Base-by-base conservation (phyloP, 2,113 vertebrate genomes). In the Eudyptes chrysolophus region DNA sequence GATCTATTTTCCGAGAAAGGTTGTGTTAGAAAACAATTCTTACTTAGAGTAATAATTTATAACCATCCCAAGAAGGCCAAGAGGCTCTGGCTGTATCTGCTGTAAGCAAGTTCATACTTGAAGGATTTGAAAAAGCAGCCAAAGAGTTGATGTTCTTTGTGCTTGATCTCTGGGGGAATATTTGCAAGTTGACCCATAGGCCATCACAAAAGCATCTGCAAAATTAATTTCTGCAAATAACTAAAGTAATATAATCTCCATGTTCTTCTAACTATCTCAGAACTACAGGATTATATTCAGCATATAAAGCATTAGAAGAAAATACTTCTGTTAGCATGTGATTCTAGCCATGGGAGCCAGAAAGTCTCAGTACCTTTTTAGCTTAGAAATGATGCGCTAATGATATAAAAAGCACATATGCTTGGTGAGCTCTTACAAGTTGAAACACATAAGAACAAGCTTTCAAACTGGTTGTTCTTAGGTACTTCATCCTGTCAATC, bases 21-120 rank as follows among this genome's bases (percentile, higher is more conserved):
- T 87, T 91, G 72, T 65, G 24, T 71, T 75, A 83, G 95, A 95
- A 98, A 98, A 82, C 62, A 88, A 77, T 81, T 89, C 60, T 78
- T 94, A 93, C 49, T 97, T 96, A 96, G 93, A 94, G 81, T 95
- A 95, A 97, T 98, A 98, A 98, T 98, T 98, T 98, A 98, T 94
- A 98, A 97, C 76, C n/a, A 85, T 72, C 80, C 32, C 79, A 96
- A 94, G 96, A 97, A 96, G 96, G 94, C 95, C 97, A 96, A 97
- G 91, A 91, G 96, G 86, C 65, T 94, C 81, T 74, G 90, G 51
- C 95, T 98, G 90, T 98, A 98, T 98, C 98, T 98, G 97, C 96
- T 96, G 96, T 96, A 75, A 98, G 89, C 98, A 99, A 98, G 98
- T 97, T 97, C 87, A 95, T 95, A 98, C 98, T 98, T 97, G 98